Evolutionary conservation across 2,113 vertebrate species (phyloP).

Genomic region (Prietella phreatophila): DNA sequence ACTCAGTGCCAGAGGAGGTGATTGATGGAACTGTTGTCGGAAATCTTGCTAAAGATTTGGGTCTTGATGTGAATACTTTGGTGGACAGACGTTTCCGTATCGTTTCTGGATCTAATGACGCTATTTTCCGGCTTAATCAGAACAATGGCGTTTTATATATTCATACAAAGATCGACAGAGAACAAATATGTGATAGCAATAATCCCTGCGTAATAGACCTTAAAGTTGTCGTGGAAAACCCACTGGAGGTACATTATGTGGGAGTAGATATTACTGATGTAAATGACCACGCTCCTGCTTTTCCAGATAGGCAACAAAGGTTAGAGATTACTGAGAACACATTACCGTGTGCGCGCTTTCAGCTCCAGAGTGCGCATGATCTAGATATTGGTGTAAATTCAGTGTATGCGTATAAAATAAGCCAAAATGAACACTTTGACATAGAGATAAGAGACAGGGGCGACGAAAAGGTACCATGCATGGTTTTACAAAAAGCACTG

Average conservation of each 20-base stretch:
- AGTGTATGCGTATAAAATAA: conserved; percentile 64
- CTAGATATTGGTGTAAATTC: conserved; percentile 58
- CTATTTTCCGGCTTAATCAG: conserved; percentile 60
- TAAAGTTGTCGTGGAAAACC: conserved; percentile 65
- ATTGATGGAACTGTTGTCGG: conserved; percentile 62
- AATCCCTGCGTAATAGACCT: conserved; percentile 59
- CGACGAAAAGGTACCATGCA: conserved; percentile 62
- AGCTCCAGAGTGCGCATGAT: conserved; percentile 59
- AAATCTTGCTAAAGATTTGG: conserved; percentile 66
- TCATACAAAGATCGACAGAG: conserved; percentile 61
- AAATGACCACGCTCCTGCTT: conserved; percentile 65
- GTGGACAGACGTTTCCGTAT: conserved; percentile 64
- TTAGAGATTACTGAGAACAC: conserved; percentile 61
- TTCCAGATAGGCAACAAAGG: conserved; percentile 54
- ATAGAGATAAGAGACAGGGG: conserved; percentile 62
- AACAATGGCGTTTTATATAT: conserved; percentile 66
- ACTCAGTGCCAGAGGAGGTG: conserved; percentile 57
- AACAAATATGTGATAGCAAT: conserved; percentile 59
- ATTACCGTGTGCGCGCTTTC: conserved; percentile 52
- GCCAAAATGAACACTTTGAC: conserved; percentile 62
- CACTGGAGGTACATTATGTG: conserved; percentile 69
- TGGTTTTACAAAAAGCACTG: conserved; percentile 63
- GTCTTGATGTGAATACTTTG: conserved; percentile 58
- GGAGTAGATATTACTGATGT: conserved; percentile 62
- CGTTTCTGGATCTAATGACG: conserved; percentile 60